phyloP scores from a whole-genome alignment of 2,888 invertebrate genomes.

The Amphipyra berbera region DNA sequence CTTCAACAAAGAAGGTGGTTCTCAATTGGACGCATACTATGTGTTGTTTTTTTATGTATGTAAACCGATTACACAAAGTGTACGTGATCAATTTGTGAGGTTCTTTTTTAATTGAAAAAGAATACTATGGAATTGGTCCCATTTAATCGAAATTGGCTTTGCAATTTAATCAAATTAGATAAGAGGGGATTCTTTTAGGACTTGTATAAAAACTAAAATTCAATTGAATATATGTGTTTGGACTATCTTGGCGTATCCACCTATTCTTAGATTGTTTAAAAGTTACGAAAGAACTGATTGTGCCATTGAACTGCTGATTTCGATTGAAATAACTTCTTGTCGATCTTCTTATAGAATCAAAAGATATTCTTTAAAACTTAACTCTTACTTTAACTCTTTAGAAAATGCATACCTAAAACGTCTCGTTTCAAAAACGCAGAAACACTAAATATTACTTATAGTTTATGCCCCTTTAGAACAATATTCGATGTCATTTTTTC shows the following conservation, averaged over 20 bases:
- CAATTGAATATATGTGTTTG: background rate
- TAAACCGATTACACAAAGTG: constrained; percentile 26
- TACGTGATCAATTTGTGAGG: constrained; percentile 36
- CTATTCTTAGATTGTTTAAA: constrained; percentile 8
- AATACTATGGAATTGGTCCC: constrained; percentile 14
- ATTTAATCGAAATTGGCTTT: constrained; percentile 21
- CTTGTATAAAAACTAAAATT: constrained; percentile 1
- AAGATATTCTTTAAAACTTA: background rate
- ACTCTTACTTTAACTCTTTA: too few relatives aligned
- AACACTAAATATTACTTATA: too few relatives aligned
- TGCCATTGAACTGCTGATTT: constrained; percentile 1
- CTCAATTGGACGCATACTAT: constrained; percentile 23
- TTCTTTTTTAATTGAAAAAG: constrained; percentile 36
- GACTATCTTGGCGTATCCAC: background rate
- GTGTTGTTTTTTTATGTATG: constrained; percentile 29
- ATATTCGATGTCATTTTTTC: too few relatives aligned
- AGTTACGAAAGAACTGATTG: background rate
- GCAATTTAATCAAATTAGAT: constrained; percentile 15
- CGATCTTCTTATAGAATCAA: background rate
- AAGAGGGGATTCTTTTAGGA: constrained; percentile 6
- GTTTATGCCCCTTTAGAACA: too few relatives aligned
- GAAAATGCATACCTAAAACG: too few relatives aligned
- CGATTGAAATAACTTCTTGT: background rate
- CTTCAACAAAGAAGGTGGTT: constrained; percentile 18
- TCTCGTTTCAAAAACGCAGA: too few relatives aligned